Percentiles rank a stretch among this genome's conserved stretches.
phyloP scores from a whole-genome alignment of 2,888 invertebrate species.

The Campopleginae sp. region DNA sequence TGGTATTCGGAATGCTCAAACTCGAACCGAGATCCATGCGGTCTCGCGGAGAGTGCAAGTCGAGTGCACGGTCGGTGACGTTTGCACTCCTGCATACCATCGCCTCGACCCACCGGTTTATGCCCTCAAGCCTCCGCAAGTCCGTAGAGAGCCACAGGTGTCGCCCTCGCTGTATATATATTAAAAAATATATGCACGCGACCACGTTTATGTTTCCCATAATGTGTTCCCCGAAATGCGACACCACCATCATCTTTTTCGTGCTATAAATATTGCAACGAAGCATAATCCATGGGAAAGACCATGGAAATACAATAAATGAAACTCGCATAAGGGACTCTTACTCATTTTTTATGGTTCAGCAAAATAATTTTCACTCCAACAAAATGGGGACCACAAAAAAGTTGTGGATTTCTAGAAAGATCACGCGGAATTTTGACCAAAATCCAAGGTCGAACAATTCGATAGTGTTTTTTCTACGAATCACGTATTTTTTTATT shows the following conservation, averaged over 20 bases:
- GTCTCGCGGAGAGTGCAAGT: conserved; percentile 36
- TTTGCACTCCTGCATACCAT: conserved; percentile 44
- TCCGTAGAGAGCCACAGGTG: conserved; percentile 56
- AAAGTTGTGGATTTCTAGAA: not conserved
- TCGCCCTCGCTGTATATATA: conserved; percentile 35
- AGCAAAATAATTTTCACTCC: not conserved
- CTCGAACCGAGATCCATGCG: conserved; percentile 22
- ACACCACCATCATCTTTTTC: conserved; percentile 3
- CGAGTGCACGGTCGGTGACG: conserved; percentile 40
- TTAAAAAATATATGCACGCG: conserved; percentile 17
- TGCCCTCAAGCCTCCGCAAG: conserved; percentile 51
- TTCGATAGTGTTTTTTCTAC: not conserved
- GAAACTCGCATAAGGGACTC: not conserved
- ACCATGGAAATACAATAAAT: not conserved
- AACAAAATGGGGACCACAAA: not conserved
- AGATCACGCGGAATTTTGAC: not conserved
- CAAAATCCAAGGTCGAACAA: not conserved
- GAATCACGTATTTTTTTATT: not conserved
- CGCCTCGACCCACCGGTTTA: conserved; percentile 53
- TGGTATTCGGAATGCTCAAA: conserved; percentile 30
- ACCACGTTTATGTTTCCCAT: not conserved
- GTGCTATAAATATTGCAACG: not conserved
- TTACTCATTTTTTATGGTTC: not conserved
- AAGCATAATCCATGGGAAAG: not conserved
- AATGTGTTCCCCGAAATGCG: not conserved